phyloP scores from a whole-genome alignment of 2,797 vertebrate genomes.

The Taeniopygia guttata region DNA sequence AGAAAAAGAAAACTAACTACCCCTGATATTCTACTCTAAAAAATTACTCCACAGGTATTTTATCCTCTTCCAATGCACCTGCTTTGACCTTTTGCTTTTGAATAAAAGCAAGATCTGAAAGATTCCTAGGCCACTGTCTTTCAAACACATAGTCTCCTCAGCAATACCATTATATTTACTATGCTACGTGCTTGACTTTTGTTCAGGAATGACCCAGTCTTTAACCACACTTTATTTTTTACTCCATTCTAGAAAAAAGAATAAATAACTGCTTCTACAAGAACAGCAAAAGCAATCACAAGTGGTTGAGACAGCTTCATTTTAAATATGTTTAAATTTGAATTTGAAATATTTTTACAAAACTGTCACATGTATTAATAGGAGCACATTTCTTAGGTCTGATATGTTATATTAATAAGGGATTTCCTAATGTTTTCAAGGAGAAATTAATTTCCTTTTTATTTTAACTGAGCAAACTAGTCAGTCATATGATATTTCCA shows the following conservation, averaged over 20 bases:
- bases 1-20: not conserved
- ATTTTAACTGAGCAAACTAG: not conserved
- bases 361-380: not conserved
- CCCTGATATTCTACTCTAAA: not conserved
- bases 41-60: not conserved
- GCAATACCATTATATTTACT: not conserved
- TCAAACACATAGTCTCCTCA: not conserved
- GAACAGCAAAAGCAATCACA: not conserved
- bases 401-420: not conserved
- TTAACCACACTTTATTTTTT: not conserved
- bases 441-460: conserved; percentile 24
- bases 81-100: not conserved
- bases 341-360: not conserved
- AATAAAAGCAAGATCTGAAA: not conserved
- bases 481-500: conserved; percentile 3
- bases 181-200: not conserved
- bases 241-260: not conserved
- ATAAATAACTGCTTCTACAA: not conserved
- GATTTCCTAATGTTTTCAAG: conserved; percentile 4
- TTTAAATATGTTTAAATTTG: not conserved
- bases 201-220: not conserved
- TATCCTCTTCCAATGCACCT: not conserved
- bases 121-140: not conserved
- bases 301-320: not conserved
- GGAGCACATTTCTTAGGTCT: not conserved